phyloP scores from a whole-genome alignment of 2,797 vertebrate genomes.

The Acanthis flammea region DNA sequence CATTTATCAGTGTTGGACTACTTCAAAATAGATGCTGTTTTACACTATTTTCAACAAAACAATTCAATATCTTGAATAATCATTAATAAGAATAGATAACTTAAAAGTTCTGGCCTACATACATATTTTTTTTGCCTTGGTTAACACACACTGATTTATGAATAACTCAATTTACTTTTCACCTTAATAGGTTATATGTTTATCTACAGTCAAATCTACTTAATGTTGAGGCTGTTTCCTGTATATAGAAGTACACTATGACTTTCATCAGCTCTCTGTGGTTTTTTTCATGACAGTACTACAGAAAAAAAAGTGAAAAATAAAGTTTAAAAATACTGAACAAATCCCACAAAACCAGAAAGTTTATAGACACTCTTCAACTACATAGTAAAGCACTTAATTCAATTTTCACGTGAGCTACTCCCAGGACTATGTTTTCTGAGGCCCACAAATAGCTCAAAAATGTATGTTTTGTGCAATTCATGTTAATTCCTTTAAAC shows the following conservation, averaged over 20 bases:
- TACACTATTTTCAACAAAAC: neutral
- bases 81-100: neutral
- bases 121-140: neutral
- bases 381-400: neutral
- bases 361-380: neutral
- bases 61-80: neutral
- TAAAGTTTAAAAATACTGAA: neutral
- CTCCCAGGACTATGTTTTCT: neutral
- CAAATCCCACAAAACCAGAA: neutral
- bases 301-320: neutral
- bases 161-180: neutral
- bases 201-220: neutral
- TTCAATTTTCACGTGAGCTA: neutral
- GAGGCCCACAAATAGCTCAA: neutral
- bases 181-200: neutral
- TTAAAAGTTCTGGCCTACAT: neutral
- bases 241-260: neutral
- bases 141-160: neutral
- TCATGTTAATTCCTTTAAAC: neutral
- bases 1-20: neutral
- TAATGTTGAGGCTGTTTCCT: neutral
- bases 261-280: neutral
- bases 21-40: neutral
- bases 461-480: neutral
- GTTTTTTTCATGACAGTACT: neutral